A percentile compares a stretch with the other conserved stretches of the same genome.
Conservation (phyloP, 1,140 invertebrate genomes). For the Rhopalosiphum maidis region DNA sequence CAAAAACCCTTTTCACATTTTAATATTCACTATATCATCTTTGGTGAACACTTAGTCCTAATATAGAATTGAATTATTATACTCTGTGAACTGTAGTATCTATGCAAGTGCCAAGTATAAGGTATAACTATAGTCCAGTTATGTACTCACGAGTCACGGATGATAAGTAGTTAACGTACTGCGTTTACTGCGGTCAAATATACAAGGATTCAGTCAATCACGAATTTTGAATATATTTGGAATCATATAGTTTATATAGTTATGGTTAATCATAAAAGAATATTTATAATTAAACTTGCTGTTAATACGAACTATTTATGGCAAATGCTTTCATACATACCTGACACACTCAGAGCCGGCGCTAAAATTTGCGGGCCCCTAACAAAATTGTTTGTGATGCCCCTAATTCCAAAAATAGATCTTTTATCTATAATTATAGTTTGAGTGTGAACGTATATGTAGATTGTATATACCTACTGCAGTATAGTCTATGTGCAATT, state of each 20-base stretch:
- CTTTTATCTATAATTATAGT: background rate
- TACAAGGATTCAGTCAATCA: too few species aligned
- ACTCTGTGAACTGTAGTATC: background rate
- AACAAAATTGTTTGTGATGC: background rate
- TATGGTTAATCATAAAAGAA: background rate
- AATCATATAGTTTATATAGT: background rate
- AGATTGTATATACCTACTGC: background rate
- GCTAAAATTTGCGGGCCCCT: background rate
- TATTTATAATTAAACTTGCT: background rate
- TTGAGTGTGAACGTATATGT: background rate
- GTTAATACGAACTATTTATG: background rate
- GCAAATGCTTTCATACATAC: background rate
- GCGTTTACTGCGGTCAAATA: too few species aligned
- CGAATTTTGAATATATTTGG: background rate
- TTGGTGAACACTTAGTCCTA: background rate
- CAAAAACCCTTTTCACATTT: background rate
- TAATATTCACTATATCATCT: background rate
- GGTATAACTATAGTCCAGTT: background rate
- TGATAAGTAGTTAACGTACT: too few species aligned
- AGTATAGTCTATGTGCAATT: background rate
- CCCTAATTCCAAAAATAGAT: slow-evolving; percentile 15
- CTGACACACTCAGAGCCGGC: background rate
- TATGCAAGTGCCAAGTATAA: background rate
- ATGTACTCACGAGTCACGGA: too few species aligned
- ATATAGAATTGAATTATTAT: background rate